Conservation (phyloP, 2,888 invertebrate genomes). For the Drosophila pseudotakahashii region DNA sequence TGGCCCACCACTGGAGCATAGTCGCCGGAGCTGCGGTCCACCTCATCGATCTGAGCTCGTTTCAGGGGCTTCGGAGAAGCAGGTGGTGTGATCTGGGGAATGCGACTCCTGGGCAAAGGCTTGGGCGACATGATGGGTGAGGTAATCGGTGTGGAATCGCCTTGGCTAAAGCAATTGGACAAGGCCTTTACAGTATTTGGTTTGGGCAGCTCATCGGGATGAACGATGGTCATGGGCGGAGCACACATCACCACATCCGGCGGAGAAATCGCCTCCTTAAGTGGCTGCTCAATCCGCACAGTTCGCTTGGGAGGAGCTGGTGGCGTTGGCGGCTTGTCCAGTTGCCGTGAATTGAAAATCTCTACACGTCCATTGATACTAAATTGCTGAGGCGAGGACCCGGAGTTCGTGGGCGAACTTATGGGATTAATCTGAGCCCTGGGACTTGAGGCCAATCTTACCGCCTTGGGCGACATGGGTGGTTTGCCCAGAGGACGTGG, state of each 20-base stretch:
- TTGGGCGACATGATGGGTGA: conserved; percentile 51
- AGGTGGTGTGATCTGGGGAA: conserved; percentile 76
- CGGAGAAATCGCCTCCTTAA: conserved; percentile 34
- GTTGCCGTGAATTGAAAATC: conserved; percentile 81
- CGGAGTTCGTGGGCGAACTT: conserved; percentile 27
- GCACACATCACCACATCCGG: conserved; percentile 77
- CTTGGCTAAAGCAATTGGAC: conserved; percentile 73
- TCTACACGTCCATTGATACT: conserved; percentile 82
- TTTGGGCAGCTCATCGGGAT: conserved; percentile 80
- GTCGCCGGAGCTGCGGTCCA: conserved; percentile 61
- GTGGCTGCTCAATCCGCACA: conserved; percentile 27
- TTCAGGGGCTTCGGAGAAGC: conserved; percentile 61
- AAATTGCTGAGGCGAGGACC: conserved; percentile 66
- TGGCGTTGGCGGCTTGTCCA: conserved; percentile 73
- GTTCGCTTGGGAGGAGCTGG: conserved; percentile 56
- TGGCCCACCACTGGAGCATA: conserved; percentile 63
- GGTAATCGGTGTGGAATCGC: conserved; percentile 18
- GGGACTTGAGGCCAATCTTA: conserved; percentile 27
- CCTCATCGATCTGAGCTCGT: conserved; percentile 36
- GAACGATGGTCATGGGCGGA: conserved; percentile 76
- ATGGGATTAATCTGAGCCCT: conserved; percentile 7
- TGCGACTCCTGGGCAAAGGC: conserved; percentile 72
- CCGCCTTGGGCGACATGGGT: conserved; percentile 70
- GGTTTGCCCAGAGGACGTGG: conserved; percentile 76
- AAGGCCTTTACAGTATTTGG: conserved; percentile 80